Percentiles rank a stretch among this genome's conserved stretches.
Evolutionary conservation across 2,797 vertebrate genomes (phyloP).

Genomic region (Alectoris magna): DNA sequence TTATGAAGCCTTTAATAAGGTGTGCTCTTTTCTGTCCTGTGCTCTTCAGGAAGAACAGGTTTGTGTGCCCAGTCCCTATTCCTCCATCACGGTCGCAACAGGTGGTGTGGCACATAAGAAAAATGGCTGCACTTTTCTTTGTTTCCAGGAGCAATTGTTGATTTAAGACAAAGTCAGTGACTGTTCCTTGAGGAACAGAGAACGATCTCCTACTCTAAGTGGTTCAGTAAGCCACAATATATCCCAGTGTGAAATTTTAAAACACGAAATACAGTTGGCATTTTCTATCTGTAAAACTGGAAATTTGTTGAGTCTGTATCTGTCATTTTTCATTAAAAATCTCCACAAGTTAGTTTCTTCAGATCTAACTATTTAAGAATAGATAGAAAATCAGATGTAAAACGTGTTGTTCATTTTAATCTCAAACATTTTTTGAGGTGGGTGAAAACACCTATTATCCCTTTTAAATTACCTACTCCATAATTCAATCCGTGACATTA

Average conservation of each 20-base stretch:
- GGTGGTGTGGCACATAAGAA: neutral
- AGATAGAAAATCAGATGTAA: neutral
- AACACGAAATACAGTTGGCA: neutral
- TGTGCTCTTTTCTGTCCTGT: rapidly evolving
- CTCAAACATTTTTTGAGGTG: neutral
- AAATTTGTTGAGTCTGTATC: neutral
- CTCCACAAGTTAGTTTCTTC: neutral
- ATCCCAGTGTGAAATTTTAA: neutral
- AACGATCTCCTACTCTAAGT: neutral
- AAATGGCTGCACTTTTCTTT: neutral
- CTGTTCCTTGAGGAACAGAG: neutral
- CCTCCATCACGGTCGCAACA: neutral
- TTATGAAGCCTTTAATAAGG: neutral
- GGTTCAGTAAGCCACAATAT: neutral
- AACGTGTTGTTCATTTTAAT: neutral
- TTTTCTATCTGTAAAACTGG: neutral
- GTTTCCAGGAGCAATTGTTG: neutral
- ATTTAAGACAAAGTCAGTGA: neutral
- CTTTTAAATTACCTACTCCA: slow-evolving; percentile 44
- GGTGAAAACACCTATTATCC: slow-evolving; percentile 22
- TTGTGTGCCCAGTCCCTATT: neutral
- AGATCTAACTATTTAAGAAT: neutral
- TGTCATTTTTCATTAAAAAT: neutral
- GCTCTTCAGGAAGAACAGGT: neutral
- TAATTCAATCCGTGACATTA: slow-evolving; percentile 37